Evolutionary conservation across 1,140 invertebrate species (phyloP).

Genomic region (Galleria mellonella): DNA sequence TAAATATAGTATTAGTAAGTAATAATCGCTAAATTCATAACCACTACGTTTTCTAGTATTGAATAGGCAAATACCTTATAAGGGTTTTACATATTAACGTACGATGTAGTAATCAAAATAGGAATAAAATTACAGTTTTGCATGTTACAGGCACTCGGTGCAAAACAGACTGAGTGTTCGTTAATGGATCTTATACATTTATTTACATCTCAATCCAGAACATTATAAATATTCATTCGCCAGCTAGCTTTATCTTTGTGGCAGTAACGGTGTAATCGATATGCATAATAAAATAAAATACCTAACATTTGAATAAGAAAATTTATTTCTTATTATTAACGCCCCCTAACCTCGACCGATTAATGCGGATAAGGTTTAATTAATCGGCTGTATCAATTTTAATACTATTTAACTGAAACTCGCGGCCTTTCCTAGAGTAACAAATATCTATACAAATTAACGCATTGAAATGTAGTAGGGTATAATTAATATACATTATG

Average conservation of each 20-base stretch:
- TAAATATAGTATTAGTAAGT: too few species aligned
- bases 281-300: slow-evolving; percentile 15
- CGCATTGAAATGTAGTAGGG: too few species aligned
- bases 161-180: slow-evolving; percentile 42
- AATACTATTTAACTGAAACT: too few species aligned
- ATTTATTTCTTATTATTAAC: slow-evolving; percentile 15
- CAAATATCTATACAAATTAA: too few species aligned
- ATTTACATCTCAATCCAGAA: slow-evolving; percentile 63
- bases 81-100: background rate
- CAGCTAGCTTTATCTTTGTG: slow-evolving; percentile 42
- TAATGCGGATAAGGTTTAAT: background rate
- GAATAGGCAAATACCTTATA: too few species aligned
- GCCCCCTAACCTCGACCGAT: slow-evolving; percentile 6
- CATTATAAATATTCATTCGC: slow-evolving; percentile 61
- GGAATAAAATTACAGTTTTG: slow-evolving; percentile 36
- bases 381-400: too few species aligned
- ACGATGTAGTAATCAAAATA: slow-evolving; percentile 22
- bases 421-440: too few species aligned
- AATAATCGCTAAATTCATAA: too few species aligned
- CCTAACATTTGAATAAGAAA: slow-evolving; percentile 11
- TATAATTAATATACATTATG: too few species aligned
- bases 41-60: too few species aligned
- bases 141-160: slow-evolving; percentile 26
- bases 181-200: slow-evolving; percentile 60
- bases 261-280: slow-evolving; percentile 40